A percentile compares a stretch with the other conserved stretches of the same genome.
phyloP scores from a whole-genome alignment of 2,797 vertebrate genomes.

The Danio choprae region DNA sequence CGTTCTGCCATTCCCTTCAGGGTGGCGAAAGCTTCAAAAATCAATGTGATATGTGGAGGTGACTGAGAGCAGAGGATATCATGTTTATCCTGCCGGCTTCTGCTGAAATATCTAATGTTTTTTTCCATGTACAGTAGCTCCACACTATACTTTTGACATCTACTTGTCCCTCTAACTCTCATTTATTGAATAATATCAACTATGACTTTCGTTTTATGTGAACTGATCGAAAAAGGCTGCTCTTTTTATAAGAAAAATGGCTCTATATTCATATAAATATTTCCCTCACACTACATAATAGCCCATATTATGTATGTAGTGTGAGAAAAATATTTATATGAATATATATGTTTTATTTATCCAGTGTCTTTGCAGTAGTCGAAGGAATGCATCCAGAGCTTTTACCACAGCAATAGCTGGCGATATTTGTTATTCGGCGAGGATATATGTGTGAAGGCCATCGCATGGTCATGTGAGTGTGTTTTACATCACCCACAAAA shows the following conservation, averaged over 20 bases:
- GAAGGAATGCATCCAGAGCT: not conserved
- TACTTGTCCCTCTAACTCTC: not conserved
- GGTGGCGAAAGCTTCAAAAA: conserved; percentile 26
- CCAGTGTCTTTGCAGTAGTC: not conserved
- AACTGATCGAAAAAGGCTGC: not conserved
- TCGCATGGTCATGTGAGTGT: conserved; percentile 2
- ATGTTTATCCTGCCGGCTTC: conserved; percentile 21
- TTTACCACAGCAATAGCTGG: conserved; percentile 22
- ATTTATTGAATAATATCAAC: not conserved
- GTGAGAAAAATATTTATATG: not conserved
- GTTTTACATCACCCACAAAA: conserved; percentile 51
- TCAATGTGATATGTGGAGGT: conserved; percentile 48
- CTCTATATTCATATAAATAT: not conserved
- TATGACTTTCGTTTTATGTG: not conserved
- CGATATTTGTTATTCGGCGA: not conserved
- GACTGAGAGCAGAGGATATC: conserved; percentile 42
- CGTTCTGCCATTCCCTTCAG: conserved; percentile 22
- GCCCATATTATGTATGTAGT: not conserved
- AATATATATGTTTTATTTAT: not conserved
- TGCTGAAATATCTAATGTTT: conserved; percentile 27
- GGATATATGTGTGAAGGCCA: conserved; percentile 17
- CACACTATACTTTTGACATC: conserved; percentile 20
- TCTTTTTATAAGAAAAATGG: not conserved
- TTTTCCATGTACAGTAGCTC: not conserved
- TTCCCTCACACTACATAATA: too few species aligned